Conservation (phyloP, 1,140 invertebrate species). For the Drosophila lacteicornis region DNA sequence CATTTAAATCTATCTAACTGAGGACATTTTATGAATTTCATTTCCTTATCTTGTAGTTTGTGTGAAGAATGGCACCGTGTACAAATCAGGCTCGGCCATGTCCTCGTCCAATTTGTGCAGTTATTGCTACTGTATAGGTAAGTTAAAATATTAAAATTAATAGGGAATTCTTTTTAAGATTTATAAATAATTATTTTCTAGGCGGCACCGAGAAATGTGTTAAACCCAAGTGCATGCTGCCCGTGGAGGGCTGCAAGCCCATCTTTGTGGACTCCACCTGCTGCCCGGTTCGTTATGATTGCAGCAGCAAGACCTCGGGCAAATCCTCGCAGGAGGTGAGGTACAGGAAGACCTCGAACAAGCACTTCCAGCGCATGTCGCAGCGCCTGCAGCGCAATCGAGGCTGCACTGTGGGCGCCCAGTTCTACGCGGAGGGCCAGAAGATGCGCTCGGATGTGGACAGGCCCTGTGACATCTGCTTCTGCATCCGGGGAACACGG, state of each 20-base stretch:
- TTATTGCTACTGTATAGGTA: slow-evolving; percentile 93
- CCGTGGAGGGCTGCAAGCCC: slow-evolving; percentile 90
- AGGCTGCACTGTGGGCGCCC: slow-evolving; percentile 88
- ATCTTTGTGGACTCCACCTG: slow-evolving; percentile 90
- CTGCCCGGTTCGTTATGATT: slow-evolving; percentile 94
- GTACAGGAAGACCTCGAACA: slow-evolving; percentile 72
- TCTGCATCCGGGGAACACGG: slow-evolving; percentile 90
- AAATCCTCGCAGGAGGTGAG: slow-evolving; percentile 78
- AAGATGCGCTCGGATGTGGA: slow-evolving; percentile 88
- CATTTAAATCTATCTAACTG: background rate
- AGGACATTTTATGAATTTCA: background rate
- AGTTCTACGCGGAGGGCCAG: slow-evolving; percentile 90
- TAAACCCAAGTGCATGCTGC: slow-evolving; percentile 92
- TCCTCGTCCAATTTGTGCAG: slow-evolving; percentile 91
- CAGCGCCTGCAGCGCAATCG: slow-evolving; percentile 76
- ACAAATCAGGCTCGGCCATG: slow-evolving; percentile 91
- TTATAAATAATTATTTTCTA: background rate
- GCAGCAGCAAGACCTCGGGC: slow-evolving; percentile 86
- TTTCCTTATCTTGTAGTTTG: slow-evolving; percentile 58
- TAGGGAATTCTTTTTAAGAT: background rate
- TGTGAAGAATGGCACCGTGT: slow-evolving; percentile 82
- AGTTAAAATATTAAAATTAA: slow-evolving; percentile 6
- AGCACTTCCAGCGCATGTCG: slow-evolving; percentile 80
- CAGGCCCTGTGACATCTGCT: slow-evolving; percentile 91
- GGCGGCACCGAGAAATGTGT: slow-evolving; percentile 91